Base-by-base conservation (phyloP, 2,113 vertebrate species). In the Triplophysa siluroides region DNA sequence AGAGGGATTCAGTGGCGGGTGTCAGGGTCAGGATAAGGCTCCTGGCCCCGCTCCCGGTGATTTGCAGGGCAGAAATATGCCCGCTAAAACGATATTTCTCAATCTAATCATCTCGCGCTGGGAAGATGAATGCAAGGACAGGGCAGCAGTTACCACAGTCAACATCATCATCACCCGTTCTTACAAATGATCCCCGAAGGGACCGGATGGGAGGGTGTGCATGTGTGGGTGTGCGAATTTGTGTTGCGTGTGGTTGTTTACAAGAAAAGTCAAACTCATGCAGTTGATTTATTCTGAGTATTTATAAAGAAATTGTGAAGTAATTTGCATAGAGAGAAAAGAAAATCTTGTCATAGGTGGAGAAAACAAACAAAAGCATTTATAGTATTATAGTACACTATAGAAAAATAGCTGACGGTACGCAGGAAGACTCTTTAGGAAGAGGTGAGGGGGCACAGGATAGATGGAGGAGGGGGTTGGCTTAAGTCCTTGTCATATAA, bases 121-220 rank as follows among this genome's bases (percentile, higher is more conserved):
- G 79, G 86, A 61, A 91, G 91, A 91, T 87, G 81, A 88, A 92
- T 87, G 83, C 91, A 92, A 92, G 90, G 90, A 91, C 90, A 43
- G 85, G 76, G 68, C 83, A 63, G 80, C 83, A 86, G 81, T 91
- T 90, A 83, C 74, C 69, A 81, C 78, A 85, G 86, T 89, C 86
- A 88, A 84, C 85, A 80, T 70, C 86, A 83, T 78, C 64, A 82
- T 83, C 84, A 78, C 56, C 73, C 75, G 82, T 83, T 83, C 88
- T 88, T 85, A 87, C 84, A 86, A 86, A 91, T 83, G 74, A 78
- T 76, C 76, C 78, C 41, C 56, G 29, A 58, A 62, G 3, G 52
- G 12, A 24, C 19, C 9, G 63, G 70, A 43, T 26, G 58, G 5
- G 50, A 14, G 43, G 26, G 60, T 71, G 3, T 71, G 66, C 70